phyloP scores from a whole-genome alignment of 1,140 invertebrate species.

The Trigoniulus corallinus region DNA sequence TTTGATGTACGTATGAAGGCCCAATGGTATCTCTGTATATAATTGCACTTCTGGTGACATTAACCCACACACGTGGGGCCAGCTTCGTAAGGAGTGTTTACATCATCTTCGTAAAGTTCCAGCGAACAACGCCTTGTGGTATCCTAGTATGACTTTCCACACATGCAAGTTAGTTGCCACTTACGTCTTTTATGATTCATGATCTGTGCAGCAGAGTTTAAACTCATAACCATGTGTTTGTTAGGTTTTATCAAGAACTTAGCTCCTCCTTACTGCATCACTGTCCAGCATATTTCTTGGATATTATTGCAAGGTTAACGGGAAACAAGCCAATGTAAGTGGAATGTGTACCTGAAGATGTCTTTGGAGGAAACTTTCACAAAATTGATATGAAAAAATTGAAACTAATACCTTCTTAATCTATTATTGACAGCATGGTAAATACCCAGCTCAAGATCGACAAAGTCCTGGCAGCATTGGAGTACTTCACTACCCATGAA shows the following conservation, averaged over 20 bases:
- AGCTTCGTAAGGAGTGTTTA: conserved; percentile 45
- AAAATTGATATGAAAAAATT: no score
- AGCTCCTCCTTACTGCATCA: conserved; percentile 35
- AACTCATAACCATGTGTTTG: not conserved
- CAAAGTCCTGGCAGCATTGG: conserved; percentile 50
- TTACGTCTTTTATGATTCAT: conserved; percentile 44
- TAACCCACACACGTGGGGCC: conserved; percentile 70
- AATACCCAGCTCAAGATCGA: conserved; percentile 62
- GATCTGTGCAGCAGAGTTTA: not conserved
- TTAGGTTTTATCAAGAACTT: not conserved
- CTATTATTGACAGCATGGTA: conserved; percentile 40
- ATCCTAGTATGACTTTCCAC: conserved; percentile 57
- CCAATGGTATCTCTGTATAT: conserved; percentile 54
- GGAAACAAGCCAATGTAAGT: conserved; percentile 72
- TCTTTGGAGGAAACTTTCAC: no score
- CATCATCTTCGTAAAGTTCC: conserved; percentile 52
- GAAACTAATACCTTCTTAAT: not conserved
- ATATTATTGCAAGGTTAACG: conserved; percentile 44
- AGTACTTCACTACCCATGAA: conserved; percentile 59
- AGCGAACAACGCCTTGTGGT: conserved; percentile 63
- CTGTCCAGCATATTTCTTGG: conserved; percentile 63
- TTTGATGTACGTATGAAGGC: no score
- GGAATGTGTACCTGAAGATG: no score
- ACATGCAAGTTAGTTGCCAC: conserved; percentile 47
- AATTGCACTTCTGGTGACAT: conserved; percentile 75